Percentiles rank a stretch among this genome's conserved stretches.
Conservation (phyloP, 2,888 invertebrate genomes). For the Xestia xanthographa region DNA sequence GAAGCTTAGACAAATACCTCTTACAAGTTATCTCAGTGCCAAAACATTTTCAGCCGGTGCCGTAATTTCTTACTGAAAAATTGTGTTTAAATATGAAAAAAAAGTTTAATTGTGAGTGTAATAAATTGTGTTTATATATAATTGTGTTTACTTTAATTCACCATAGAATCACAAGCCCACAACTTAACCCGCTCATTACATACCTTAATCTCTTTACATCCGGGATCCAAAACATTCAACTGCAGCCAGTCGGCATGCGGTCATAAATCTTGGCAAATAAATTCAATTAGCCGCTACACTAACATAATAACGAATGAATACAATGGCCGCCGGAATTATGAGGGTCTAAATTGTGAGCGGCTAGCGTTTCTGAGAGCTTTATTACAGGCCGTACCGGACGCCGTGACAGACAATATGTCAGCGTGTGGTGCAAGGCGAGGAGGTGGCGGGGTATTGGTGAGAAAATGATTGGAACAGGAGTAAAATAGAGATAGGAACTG, state of each 20-base stretch:
- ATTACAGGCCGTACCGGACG: conserved; percentile 75
- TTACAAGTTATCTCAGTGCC: neutral
- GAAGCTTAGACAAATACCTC: neutral
- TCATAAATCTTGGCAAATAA: conserved; percentile 68
- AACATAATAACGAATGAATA: conserved; percentile 71
- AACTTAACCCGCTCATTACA: conserved; percentile 13
- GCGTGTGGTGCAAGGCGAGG: conserved; percentile 57
- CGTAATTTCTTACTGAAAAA: neutral
- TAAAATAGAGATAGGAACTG: neutral
- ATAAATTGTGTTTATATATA: neutral
- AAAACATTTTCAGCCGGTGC: no score
- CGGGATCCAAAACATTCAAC: conserved; percentile 37
- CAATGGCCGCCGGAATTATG: conserved; percentile 73
- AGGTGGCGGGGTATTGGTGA: conserved; percentile 14
- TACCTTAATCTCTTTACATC: conserved; percentile 31
- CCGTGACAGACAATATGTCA: conserved; percentile 78
- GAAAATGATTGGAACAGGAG: neutral
- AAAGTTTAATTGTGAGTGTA: no score
- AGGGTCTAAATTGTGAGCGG: conserved; percentile 77
- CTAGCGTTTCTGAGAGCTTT: conserved; percentile 77
- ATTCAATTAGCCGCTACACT: conserved; percentile 72
- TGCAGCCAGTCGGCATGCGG: conserved; percentile 34
- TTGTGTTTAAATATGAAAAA: neutral
- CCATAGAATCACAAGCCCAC: neutral
- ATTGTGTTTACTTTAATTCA: neutral